These are phyloP conservation scores for Brachyhypopomus gauderio DNA, from an alignment of 2,113 vertebrate species.

Conservation along the genomic window DNA sequence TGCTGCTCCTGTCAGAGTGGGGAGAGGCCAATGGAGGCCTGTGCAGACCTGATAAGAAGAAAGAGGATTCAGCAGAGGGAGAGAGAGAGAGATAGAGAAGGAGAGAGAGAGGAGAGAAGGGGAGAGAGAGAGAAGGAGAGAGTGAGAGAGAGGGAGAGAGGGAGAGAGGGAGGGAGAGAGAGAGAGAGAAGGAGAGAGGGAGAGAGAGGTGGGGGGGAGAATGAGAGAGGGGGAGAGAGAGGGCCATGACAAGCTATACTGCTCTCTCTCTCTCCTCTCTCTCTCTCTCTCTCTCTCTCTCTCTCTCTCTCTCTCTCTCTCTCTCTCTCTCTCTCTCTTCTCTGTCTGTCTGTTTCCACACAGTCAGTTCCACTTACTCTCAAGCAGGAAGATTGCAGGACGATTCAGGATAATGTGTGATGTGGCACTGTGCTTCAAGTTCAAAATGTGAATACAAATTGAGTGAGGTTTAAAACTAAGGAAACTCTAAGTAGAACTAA, in stretches of 20 bases:
- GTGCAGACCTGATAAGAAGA: conserved; percentile 79
- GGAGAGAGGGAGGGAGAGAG: too few species aligned
- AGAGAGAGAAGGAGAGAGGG: not conserved
- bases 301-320: not conserved
- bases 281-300: too few species aligned
- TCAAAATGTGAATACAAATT: too few species aligned
- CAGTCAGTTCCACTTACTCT: too few species aligned
- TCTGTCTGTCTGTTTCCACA: too few species aligned
- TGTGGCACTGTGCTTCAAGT: too few species aligned
- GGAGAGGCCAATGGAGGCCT: conserved; percentile 67
- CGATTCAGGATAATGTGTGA: too few species aligned
- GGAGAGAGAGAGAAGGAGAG: not conserved
- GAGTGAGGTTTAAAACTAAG: too few species aligned
- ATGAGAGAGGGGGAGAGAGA: not conserved
- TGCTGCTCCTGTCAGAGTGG: conserved; percentile 66
- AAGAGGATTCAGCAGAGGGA: conserved; percentile 75
- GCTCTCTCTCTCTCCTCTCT: not conserved
- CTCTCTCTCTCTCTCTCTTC: too few species aligned
- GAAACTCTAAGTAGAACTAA: too few species aligned
- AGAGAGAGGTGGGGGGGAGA: not conserved
- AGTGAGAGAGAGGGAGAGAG: not conserved
- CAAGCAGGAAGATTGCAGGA: too few species aligned
- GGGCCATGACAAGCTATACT: not conserved
- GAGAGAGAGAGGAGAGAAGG: not conserved
- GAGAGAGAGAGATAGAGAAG: not conserved